A percentile compares a stretch with the other conserved stretches of the same genome.
phyloP scores from a whole-genome alignment of 1,140 invertebrate species.

The Chironomus striatipennis region DNA sequence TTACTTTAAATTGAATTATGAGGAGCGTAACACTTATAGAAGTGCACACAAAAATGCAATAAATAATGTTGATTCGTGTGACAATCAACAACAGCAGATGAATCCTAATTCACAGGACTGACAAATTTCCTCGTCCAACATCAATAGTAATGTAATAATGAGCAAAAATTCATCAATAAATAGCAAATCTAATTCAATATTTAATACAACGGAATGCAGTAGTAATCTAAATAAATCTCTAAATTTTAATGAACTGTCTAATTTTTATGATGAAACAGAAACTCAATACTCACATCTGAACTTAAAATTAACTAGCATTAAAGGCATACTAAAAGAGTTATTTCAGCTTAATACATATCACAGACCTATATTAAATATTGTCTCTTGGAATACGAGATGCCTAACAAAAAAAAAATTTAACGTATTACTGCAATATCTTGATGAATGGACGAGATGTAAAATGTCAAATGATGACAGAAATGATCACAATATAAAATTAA shows the following conservation, averaged over 20 bases:
- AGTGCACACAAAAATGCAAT: background rate
- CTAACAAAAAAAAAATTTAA: background rate
- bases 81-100: no score
- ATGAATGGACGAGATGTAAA: background rate
- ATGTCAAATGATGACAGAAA: background rate
- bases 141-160: background rate
- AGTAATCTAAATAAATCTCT: no score
- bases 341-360: no score
- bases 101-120: background rate
- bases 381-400: background rate
- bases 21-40: background rate
- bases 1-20: background rate
- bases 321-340: no score
- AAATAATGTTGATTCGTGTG: no score
- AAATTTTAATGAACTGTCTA: no score
- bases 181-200: background rate
- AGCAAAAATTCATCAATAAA: background rate
- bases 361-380: background rate
- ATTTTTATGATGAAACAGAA: no score
- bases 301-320: no score
- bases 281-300: no score
- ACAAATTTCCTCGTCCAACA: background rate
- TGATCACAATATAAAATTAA: no score
- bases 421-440: background rate
- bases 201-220: background rate